These are phyloP conservation scores for Cantharis rustica DNA, from an alignment of 2,888 invertebrate species.

Conservation along the genomic window DNA sequence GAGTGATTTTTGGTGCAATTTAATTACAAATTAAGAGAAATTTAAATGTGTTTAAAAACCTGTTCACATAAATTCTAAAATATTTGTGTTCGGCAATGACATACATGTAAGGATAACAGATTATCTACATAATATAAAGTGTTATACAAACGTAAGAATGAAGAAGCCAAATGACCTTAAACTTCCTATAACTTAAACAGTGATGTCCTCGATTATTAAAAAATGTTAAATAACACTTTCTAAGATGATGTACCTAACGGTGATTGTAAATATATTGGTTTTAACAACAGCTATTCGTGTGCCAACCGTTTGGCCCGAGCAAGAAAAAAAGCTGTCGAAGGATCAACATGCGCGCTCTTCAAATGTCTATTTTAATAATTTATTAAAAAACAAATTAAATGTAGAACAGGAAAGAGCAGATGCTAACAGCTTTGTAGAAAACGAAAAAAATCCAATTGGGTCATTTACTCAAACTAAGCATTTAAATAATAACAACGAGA, in stretches of 20 bases:
- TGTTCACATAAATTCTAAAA: background rate
- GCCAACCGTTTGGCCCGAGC: slow-evolving; percentile 33
- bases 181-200: slow-evolving; percentile 7
- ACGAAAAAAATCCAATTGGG: slow-evolving; percentile 9
- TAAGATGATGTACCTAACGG: slow-evolving; percentile 37
- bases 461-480: background rate
- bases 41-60: background rate
- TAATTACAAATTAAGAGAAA: background rate
- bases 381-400: slow-evolving; percentile 1
- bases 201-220: slow-evolving; percentile 17
- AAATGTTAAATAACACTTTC: slow-evolving; percentile 33
- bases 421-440: background rate
- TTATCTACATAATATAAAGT: background rate
- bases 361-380: background rate
- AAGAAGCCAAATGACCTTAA: slow-evolving; percentile 15
- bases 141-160: background rate
- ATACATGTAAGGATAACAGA: background rate
- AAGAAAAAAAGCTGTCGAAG: background rate
- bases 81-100: background rate
- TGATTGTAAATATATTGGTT: slow-evolving; percentile 32
- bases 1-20: background rate
- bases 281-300: slow-evolving; percentile 33
- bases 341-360: background rate
- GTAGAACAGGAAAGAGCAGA: slow-evolving; percentile 11
- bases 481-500: background rate